Evolutionary conservation across 2,888 invertebrate species (phyloP), one percentile per base, ranked within the genome.

Genomic region (Microplitis deprimator): DNA sequence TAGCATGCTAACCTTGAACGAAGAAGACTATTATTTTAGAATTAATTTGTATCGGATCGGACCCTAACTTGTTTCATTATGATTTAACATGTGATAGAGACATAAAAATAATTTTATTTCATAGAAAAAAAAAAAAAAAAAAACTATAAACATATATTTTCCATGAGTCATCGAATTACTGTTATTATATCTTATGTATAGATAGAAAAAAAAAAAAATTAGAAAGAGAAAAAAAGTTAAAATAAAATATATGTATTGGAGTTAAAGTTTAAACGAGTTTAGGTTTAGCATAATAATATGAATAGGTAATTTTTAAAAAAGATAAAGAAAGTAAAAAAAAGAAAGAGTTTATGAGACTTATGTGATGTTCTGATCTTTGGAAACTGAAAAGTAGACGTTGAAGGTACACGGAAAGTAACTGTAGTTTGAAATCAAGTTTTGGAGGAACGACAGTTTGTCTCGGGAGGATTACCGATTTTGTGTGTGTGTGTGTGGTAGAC

Each of bases 371-470:
- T 29, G 65, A 65, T 65, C 65, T 65, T 38, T 29, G 38, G 65
- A 65, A 65, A 20, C 50, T 50, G 50, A 50, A 50, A 50, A 50
- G 50, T 50, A 50, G 50, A 50, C 65, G 38, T 29, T 41, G 16
- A 68, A 68, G 41, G 40, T 68, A 40, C 39, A 16, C 10, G 16
- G 40, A 70, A 79, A 79, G 79, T 77, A 75, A 68, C 75, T 64
- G 68, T 77, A 71, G 77, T 77, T 79, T 81, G 81, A 83, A 82
- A 83, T 83, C 79, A 82, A 83, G 80, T 83, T 84, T 79, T 80
- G 65, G 67, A 68, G 77, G 65, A 73, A 75, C 75, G 68, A 76
- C 77, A 76, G 75, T 79, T 77, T 69, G 75, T 73, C 79, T 68
- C 71, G 79, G 82, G 77, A 73, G 84, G 80, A 85, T 86, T 82